Conservation (phyloP, 2,888 invertebrate genomes). For the Andricus curvator region DNA sequence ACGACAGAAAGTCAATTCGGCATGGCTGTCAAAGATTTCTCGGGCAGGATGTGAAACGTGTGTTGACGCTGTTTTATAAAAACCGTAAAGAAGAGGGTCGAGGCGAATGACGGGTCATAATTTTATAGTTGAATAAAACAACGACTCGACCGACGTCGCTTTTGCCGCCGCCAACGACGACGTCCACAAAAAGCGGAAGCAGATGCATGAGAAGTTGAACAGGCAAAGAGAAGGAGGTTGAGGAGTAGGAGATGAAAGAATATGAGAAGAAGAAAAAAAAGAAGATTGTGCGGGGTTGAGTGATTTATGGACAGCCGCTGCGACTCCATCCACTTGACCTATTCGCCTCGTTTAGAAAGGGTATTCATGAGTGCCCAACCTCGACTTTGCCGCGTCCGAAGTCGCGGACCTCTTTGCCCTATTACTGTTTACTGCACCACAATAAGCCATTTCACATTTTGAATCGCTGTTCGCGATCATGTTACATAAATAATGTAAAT, state of each 20-base stretch:
- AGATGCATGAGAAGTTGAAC: conserved; percentile 63
- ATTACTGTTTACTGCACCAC: conserved; percentile 8
- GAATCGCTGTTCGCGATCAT: not conserved
- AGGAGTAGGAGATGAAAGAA: conserved; percentile 43
- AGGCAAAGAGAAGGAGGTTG: conserved; percentile 47
- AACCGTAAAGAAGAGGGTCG: not conserved
- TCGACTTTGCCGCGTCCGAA: conserved; percentile 46
- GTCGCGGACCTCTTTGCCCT: conserved; percentile 25
- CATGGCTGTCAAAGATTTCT: conserved; percentile 3
- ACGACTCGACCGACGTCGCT: conserved; percentile 41
- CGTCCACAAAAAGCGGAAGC: conserved; percentile 68
- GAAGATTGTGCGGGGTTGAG: conserved; percentile 58
- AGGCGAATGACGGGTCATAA: conserved; percentile 55
- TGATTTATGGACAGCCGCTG: conserved; percentile 72
- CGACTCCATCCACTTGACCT: conserved; percentile 73
- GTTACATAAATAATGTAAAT: conserved; percentile 9
- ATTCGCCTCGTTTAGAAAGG: conserved; percentile 74
- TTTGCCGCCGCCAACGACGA: conserved; percentile 2
- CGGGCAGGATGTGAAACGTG: conserved; percentile 25
- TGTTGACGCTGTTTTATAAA: conserved; percentile 27
- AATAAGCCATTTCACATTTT: conserved; percentile 8
- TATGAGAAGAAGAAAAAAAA: not conserved
- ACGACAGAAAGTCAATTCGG: conserved; percentile 16
- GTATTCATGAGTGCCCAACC: conserved; percentile 70
- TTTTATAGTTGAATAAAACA: conserved; percentile 61